Base-by-base conservation (phyloP, 2,797 vertebrate species). In the Urocyon cinereoargenteus region DNA sequence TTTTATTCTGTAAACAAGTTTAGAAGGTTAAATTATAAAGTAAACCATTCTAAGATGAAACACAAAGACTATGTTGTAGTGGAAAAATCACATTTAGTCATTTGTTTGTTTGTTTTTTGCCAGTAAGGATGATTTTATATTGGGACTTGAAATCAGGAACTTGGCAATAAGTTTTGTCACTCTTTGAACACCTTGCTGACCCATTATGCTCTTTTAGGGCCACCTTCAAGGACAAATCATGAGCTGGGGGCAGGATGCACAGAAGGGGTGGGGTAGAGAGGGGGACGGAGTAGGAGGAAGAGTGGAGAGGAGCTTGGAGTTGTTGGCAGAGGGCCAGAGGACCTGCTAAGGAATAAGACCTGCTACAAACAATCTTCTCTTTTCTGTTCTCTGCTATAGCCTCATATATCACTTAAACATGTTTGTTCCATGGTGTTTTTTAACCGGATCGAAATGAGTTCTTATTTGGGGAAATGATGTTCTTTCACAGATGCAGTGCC, bases 1-100 rank as follows among this genome's bases (percentile, higher is more conserved):
- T 92, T 96, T 75, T 78, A 90, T 16, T 92, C 26, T 86, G 2
- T 62, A 86, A 91, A 51, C 55, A 87, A 62, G 79, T 31, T 94
- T 87, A 72, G 12, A 53, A 91, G 49, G 21, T 84, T 36, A 53
- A 55, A 61, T 28, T 90, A 85, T 90, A 61, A 95, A 86, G 40
- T 57, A 79, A 81, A 78, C 24, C n/a, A 59, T 13, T 3, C 10
- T 24, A 61, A 36, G 28, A 61, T 51, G 92, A 92, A 96, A 72
- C 31, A 86, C 34, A 77, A 59, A 97, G 40, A 64, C 2, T 2
- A 9, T 78, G 24, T 53, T 93, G 51, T 81, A 6, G 13, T 94
- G 22, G 89, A 84, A 57, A 2, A 68, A 24, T 84, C 14, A 72
- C 22, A 16, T 12, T 92, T 57, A 66, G 66, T 79, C 91, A 28